Evolutionary conservation across 2,113 vertebrate species (phyloP), one percentile per base, ranked within the genome.

Genomic region (Hippocampus comes): DNA sequence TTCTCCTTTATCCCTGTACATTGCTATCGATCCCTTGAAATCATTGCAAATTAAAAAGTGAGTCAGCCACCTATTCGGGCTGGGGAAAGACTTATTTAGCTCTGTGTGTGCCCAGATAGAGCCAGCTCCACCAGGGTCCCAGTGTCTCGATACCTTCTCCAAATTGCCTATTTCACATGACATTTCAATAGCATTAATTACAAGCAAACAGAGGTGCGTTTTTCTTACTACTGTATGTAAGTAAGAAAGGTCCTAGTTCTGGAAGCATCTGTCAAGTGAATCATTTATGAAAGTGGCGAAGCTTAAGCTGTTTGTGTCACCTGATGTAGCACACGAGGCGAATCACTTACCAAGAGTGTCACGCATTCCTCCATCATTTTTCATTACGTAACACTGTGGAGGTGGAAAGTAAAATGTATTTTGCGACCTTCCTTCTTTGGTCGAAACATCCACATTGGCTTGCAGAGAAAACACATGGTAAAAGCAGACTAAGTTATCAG

Each of bases 401-500:
- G 5, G 18, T 46, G 67, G 53, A 12, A n/a, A 12, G n/a, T 56
- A 68, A 68, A 20, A 10, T 5, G 1, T 57, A 48, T 57, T 27
- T 21, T 66, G 41, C 78, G 73, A 70, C 70, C 46, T 70, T 71
- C 57, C 1, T 59, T 34, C 71, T 9, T 34, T 25, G 43, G n/a
- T 6, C 65, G 57, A 56, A 27, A 53, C 46, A 27, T 8, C 21
- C 56, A 67, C 25, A 64, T 65, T 56, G 30, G 42, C 30, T 75
- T 9, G 72, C 46, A 71, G 49, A 68, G 63, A 68, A 71, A 77
- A 72, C 75, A 86, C 73, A 65, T 68, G 74, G 72, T 20, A 56
- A 73, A 72, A 79, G 48, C 72, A 23, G 75, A 79, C 70, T 73
- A 71, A 68, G 64, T 71, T 77, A 76, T 67, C 65, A 79, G 72